phyloP scores from a whole-genome alignment of 2,113 vertebrate species.

The Sphyrna mokarran region DNA sequence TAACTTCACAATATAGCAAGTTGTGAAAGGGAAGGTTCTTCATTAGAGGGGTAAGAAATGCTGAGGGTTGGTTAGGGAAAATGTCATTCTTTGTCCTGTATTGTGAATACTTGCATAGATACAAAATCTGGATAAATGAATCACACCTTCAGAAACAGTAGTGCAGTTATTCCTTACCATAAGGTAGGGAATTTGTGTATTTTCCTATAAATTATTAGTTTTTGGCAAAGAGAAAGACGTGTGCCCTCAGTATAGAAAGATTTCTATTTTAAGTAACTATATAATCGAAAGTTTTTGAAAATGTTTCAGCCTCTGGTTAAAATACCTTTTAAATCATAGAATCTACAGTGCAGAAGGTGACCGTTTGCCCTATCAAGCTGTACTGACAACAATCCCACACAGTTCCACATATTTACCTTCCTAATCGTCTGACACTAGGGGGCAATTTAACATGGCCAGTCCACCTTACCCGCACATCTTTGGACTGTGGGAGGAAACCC shows the following conservation, averaged over 20 bases:
- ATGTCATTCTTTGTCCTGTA: background rate
- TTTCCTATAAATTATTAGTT: background rate
- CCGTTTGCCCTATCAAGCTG: too few relatives aligned
- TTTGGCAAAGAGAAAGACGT: background rate
- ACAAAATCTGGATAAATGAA: background rate
- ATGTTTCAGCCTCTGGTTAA: background rate
- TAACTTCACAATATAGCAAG: background rate
- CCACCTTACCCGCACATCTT: too few relatives aligned
- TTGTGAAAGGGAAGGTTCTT: background rate
- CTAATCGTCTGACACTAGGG: too few relatives aligned
- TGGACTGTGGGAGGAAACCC: too few relatives aligned
- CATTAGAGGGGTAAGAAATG: background rate
- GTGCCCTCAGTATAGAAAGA: background rate
- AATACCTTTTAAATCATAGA: background rate
- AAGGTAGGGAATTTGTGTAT: background rate
- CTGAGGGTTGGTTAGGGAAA: background rate
- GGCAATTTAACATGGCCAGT: too few relatives aligned
- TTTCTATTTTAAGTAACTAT: background rate
- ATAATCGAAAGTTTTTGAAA: background rate
- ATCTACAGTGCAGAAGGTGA: too few relatives aligned
- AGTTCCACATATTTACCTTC: too few relatives aligned
- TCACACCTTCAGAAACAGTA: background rate
- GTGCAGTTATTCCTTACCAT: background rate
- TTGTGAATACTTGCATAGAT: background rate
- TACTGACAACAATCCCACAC: too few relatives aligned